Conservation (phyloP, 2,113 vertebrate species). For the Peromyscus polionotus region DNA sequence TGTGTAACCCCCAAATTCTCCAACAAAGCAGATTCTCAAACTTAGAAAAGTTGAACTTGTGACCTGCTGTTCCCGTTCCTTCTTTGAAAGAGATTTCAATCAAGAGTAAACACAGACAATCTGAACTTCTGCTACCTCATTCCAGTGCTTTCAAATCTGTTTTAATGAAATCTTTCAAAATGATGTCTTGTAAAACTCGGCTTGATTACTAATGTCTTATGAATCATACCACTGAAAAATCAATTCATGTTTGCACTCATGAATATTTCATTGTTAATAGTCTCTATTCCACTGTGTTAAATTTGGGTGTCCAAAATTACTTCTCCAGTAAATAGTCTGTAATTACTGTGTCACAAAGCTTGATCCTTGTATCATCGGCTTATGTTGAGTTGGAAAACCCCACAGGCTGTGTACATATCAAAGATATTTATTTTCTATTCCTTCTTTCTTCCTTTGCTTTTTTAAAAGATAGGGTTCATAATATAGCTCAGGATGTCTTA, state of each 20-base stretch:
- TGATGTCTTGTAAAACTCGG: conserved; percentile 28
- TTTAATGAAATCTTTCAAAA: conserved; percentile 62
- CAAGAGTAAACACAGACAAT: conserved; percentile 57
- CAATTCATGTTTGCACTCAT: conserved; percentile 9
- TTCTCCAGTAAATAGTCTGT: background rate
- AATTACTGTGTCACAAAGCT: background rate
- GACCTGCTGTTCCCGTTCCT: background rate
- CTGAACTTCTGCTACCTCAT: conserved; percentile 53
- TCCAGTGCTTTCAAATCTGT: conserved; percentile 33
- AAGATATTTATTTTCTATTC: background rate
- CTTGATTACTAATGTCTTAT: conserved; percentile 49
- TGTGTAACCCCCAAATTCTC: background rate
- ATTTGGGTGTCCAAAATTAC: background rate
- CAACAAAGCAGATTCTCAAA: background rate
- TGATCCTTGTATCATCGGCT: background rate
- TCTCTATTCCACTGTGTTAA: background rate
- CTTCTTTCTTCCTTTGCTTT: fast-evolving
- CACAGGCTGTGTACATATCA: background rate
- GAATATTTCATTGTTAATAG: background rate
- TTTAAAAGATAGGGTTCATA: background rate
- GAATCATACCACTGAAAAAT: conserved; percentile 57
- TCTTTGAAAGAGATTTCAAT: conserved; percentile 27
- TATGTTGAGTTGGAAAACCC: background rate
- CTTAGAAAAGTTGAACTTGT: conserved; percentile 15
- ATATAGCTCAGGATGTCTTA: background rate